Conservation (phyloP, 1,140 invertebrate genomes). For the Drosophila busckii region DNA sequence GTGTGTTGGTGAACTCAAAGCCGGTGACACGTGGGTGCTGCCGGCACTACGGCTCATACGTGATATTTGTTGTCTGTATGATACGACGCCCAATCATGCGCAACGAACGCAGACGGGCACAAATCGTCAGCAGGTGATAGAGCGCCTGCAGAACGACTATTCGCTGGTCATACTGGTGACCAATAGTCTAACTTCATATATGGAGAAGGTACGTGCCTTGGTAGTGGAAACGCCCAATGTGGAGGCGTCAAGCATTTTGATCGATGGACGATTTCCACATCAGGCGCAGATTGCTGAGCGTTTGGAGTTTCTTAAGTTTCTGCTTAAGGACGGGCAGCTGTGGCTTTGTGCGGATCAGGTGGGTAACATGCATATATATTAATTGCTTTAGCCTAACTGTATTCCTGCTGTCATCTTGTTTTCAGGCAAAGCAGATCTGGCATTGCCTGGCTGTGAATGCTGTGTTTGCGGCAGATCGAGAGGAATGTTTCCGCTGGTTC, state of each 20-base stretch:
- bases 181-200: conserved; percentile 94
- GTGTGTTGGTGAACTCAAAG: conserved; percentile 96
- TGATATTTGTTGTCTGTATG: conserved; percentile 97
- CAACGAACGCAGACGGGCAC: conserved; percentile 83
- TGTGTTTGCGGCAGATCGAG: conserved; percentile 93
- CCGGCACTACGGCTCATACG: conserved; percentile 97
- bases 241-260: conserved; percentile 89
- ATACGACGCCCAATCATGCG: conserved; percentile 86
- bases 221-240: conserved; percentile 87
- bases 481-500: conserved; percentile 99
- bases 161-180: conserved; percentile 95
- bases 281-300: conserved; percentile 95
- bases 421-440: conserved; percentile 95
- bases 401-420: neutral
- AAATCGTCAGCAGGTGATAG: conserved; percentile 90
- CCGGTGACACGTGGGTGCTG: conserved; percentile 91
- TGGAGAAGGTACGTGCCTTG: conserved; percentile 89
- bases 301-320: conserved; percentile 94
- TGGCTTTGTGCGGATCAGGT: conserved; percentile 96
- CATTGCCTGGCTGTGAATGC: conserved; percentile 95
- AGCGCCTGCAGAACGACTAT: conserved; percentile 94
- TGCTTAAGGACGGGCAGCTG: conserved; percentile 94
- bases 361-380: neutral
- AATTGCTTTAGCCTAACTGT: too few species aligned
- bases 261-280: conserved; percentile 95